Evolutionary conservation across 37 sponge, comb jelly and placozoan species (phyloP).

Genomic region (Spongilla lacustris): DNA sequence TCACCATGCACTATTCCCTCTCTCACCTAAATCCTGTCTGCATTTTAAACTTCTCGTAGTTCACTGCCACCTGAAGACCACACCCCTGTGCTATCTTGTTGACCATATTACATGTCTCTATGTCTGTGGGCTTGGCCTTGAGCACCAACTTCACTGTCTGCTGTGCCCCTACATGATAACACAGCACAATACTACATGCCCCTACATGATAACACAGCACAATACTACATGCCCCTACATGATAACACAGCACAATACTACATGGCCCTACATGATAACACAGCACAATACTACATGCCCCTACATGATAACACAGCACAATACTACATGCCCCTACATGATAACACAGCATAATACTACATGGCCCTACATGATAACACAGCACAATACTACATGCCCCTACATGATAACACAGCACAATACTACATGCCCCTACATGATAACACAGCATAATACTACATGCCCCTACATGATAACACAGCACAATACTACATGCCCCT

Average conservation of each 20-base stretch:
- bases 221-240: no score
- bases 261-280: no score
- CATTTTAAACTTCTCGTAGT: slow-evolving; percentile 61
- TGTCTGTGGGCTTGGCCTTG: slow-evolving; percentile 71
- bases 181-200: no score
- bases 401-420: no score
- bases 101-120: slow-evolving; percentile 74
- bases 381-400: not conserved
- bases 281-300: not conserved
- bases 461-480: not conserved
- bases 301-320: no score
- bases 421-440: not conserved
- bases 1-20: not conserved
- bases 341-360: not conserved
- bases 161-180: not conserved
- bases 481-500: not conserved
- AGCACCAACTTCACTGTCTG: slow-evolving; percentile 40
- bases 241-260: not conserved
- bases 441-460: not conserved
- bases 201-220: no score
- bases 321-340: not conserved
- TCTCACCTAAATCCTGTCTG: slow-evolving; percentile 73
- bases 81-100: slow-evolving; percentile 84
- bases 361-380: no score
- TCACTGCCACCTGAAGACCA: slow-evolving; percentile 67